These are phyloP conservation scores for Ommatoiulus sabulosus DNA, from an alignment of 2,888 invertebrate species.

Conservation along the genomic window DNA sequence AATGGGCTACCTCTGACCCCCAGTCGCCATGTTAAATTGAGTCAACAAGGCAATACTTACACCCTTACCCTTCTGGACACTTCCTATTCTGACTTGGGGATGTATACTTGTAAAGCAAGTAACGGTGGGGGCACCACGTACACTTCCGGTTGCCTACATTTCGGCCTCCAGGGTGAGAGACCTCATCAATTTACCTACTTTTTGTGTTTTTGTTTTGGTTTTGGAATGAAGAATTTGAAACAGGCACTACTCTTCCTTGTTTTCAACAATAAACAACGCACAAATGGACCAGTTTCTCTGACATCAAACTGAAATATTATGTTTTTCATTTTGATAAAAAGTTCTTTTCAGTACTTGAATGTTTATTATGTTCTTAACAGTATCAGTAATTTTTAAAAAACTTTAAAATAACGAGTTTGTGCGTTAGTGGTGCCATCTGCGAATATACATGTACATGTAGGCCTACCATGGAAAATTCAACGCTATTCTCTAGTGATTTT, in stretches of 20 bases:
- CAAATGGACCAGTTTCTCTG: not conserved
- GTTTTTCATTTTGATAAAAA: not conserved
- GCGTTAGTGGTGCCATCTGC: not conserved
- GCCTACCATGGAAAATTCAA: too few species aligned
- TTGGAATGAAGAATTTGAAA: not conserved
- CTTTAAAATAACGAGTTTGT: not conserved
- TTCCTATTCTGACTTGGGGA: constrained; percentile 78
- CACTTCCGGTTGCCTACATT: constrained; percentile 72
- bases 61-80: constrained; percentile 81
- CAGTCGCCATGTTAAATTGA: constrained; percentile 73
- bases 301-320: not conserved
- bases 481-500: too few species aligned
- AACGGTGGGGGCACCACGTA: constrained; percentile 81
- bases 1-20: constrained; percentile 73
- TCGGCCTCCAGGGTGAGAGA: constrained; percentile 58
- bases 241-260: not conserved
- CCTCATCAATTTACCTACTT: constrained; percentile 28
- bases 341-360: too few species aligned
- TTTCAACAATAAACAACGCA: not conserved
- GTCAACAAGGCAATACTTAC: constrained; percentile 77
- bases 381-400: not conserved
- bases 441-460: too few species aligned
- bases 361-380: too few species aligned
- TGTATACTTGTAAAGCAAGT: constrained; percentile 78
- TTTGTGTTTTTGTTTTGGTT: not conserved